Conservation (phyloP, 1,140 invertebrate species). For the Chrysopa pallens region DNA sequence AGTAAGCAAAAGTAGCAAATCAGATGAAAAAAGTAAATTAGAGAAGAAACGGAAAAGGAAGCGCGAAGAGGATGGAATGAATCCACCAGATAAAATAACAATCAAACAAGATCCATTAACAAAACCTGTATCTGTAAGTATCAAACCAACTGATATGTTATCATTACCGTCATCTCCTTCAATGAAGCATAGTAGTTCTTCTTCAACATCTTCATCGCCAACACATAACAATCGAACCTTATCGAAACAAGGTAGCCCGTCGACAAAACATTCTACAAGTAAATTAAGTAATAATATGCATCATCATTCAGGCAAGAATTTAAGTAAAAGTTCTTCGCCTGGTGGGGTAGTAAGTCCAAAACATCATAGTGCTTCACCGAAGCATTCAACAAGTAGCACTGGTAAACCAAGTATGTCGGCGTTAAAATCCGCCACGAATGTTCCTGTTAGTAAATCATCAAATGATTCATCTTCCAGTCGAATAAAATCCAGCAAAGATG, state of each 20-base stretch:
- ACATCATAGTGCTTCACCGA: conserved; percentile 48
- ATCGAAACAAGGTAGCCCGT: conserved; percentile 23
- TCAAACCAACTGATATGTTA: conserved; percentile 40
- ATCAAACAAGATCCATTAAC: conserved; percentile 48
- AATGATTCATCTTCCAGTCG: conserved; percentile 17
- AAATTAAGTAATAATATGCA: conserved; percentile 38
- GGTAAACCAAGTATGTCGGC: conserved; percentile 80
- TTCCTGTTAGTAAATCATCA: conserved; percentile 27
- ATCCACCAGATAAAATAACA: conserved; percentile 63
- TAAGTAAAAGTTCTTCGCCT: conserved; percentile 26
- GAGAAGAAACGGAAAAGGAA: conserved; percentile 65
- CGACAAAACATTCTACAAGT: neutral
- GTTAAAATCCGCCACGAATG: conserved; percentile 58
- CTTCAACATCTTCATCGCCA: conserved; percentile 42
- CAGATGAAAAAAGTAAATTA: conserved; percentile 38
- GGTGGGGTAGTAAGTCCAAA: conserved; percentile 43
- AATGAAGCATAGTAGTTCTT: conserved; percentile 36
- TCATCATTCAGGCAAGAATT: conserved; percentile 10
- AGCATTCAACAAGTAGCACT: conserved; percentile 47
- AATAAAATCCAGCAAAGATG: conserved; percentile 27
- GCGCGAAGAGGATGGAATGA: conserved; percentile 59
- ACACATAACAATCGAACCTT: conserved; percentile 29
- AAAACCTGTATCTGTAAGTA: conserved; percentile 53
- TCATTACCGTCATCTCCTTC: conserved; percentile 28
- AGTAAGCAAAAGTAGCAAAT: conserved; percentile 35